phyloP scores from a whole-genome alignment of 2,113 vertebrate species.

The Dunckerocampus dactyliophorus region DNA sequence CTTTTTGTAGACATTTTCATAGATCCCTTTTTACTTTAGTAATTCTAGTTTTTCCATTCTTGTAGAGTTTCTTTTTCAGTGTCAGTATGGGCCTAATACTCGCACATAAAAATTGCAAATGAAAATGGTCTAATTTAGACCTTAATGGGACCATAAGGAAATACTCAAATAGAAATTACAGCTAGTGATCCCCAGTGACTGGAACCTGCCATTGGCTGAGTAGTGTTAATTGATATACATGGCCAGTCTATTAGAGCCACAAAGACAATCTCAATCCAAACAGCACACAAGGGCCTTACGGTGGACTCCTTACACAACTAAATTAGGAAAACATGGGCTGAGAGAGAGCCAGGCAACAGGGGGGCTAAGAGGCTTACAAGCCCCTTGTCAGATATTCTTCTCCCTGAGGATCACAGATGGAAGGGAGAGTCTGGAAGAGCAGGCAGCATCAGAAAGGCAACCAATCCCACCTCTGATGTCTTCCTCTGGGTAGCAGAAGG shows the following conservation, averaged over 20 bases:
- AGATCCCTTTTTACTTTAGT: too few species aligned
- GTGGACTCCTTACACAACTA: constrained; percentile 90
- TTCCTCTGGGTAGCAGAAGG: constrained; percentile 93
- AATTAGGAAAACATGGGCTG: constrained; percentile 97
- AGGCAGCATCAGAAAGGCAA: constrained; percentile 73
- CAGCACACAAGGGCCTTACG: constrained; percentile 85
- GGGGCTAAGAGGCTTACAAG: constrained; percentile 98
- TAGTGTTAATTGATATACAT: constrained; percentile 93
- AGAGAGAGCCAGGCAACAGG: constrained; percentile 87
- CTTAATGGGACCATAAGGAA: constrained; percentile 44
- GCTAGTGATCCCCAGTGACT: constrained; percentile 52
- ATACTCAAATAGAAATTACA: constrained; percentile 50
- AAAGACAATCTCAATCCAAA: constrained; percentile 90
- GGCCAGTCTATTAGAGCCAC: constrained; percentile 93
- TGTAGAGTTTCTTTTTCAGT: neutral
- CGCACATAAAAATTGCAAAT: constrained; percentile 14
- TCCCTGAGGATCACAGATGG: constrained; percentile 88
- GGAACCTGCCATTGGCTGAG: constrained; percentile 76
- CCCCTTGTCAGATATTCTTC: constrained; percentile 94
- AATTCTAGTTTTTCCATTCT: neutral
- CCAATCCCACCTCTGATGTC: constrained; percentile 88
- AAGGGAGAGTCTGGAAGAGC: constrained; percentile 91
- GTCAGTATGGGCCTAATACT: neutral
- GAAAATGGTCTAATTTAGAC: constrained; percentile 6
- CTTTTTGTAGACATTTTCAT: too few species aligned